Conservation (phyloP, 2,888 invertebrate genomes). For the Tetragnatha montana region DNA sequence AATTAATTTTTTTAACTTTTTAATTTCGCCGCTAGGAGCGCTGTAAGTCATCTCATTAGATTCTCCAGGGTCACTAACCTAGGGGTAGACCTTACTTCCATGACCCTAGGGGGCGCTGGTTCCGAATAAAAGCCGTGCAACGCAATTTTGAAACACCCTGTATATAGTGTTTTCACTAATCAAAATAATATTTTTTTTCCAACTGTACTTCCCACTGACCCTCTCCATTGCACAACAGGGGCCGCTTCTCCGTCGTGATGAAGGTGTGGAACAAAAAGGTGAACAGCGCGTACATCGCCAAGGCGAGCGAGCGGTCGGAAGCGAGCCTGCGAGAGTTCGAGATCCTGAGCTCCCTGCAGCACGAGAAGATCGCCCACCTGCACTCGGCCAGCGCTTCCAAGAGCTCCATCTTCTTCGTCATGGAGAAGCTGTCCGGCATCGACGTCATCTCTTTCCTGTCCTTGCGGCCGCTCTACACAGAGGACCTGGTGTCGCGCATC, state of each 20-base stretch:
- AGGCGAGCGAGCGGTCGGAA: slow-evolving; percentile 81
- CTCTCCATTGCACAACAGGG: slow-evolving; percentile 79
- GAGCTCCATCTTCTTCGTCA: slow-evolving; percentile 73
- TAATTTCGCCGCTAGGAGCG: no score
- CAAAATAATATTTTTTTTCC: no score
- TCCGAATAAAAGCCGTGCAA: no score
- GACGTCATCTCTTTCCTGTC: slow-evolving; percentile 92
- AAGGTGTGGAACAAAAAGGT: slow-evolving; percentile 85
- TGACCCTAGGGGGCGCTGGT: no score
- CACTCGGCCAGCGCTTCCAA: slow-evolving; percentile 74
- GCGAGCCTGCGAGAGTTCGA: slow-evolving; percentile 85
- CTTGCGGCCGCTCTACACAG: slow-evolving; percentile 91
- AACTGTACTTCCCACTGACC: slow-evolving; percentile 70
- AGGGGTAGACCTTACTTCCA: no score
- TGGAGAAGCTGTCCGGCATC: slow-evolving; percentile 85
- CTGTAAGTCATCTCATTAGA: no score
- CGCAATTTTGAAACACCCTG: no score
- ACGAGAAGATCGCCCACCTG: slow-evolving; percentile 87
- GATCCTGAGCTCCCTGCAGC: slow-evolving; percentile 86
- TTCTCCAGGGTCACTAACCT: no score
- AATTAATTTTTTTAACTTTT: no score
- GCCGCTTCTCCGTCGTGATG: slow-evolving; percentile 89
- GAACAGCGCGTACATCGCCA: slow-evolving; percentile 88
- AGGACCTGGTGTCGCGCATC: slow-evolving; percentile 92
- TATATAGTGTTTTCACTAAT: no score